A percentile compares a stretch with the other conserved stretches of the same genome.
Evolutionary conservation across 2,888 invertebrate species (phyloP).

Genomic region (Caenorhabditis sp.): DNA sequence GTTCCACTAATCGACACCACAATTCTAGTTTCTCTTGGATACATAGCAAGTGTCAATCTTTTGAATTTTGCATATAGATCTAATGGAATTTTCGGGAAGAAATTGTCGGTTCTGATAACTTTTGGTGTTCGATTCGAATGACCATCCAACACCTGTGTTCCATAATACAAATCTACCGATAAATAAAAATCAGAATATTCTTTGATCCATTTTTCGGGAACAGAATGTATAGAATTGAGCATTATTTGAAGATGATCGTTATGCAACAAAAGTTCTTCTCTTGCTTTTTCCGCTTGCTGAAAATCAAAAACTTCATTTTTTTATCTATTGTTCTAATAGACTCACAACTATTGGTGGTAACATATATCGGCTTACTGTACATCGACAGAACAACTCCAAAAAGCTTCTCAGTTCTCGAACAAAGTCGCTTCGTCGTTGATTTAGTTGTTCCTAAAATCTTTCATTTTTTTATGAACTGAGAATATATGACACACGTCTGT

Average conservation of each 20-base stretch:
- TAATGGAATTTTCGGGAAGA: constrained; percentile 55
- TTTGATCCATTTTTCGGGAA: constrained; percentile 60
- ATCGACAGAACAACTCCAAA: constrained; percentile 43
- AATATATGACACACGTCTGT: constrained; percentile 16
- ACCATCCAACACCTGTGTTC: constrained; percentile 50
- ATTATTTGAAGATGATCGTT: constrained; percentile 71
- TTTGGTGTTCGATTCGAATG: constrained; percentile 33
- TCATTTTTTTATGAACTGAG: neutral
- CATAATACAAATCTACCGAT: constrained; percentile 58
- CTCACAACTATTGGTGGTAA: constrained; percentile 32
- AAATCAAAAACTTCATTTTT: neutral
- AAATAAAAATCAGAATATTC: constrained; percentile 52
- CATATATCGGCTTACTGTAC: constrained; percentile 40
- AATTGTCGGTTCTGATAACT: constrained; percentile 30
- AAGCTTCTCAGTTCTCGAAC: constrained; percentile 45
- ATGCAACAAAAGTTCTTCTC: constrained; percentile 60
- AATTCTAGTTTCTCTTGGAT: constrained; percentile 50
- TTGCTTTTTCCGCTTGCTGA: constrained; percentile 12
- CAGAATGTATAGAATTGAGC: constrained; percentile 70
- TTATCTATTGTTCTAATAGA: neutral
- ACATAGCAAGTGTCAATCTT: constrained; percentile 32
- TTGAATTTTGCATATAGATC: constrained; percentile 54
- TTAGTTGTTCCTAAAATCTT: constrained; percentile 23
- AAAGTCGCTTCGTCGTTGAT: constrained; percentile 31
- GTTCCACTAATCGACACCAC: constrained; percentile 40